phyloP scores from a whole-genome alignment of 2,113 vertebrate species.

The Sinocyclocheilus anophthalmus region DNA sequence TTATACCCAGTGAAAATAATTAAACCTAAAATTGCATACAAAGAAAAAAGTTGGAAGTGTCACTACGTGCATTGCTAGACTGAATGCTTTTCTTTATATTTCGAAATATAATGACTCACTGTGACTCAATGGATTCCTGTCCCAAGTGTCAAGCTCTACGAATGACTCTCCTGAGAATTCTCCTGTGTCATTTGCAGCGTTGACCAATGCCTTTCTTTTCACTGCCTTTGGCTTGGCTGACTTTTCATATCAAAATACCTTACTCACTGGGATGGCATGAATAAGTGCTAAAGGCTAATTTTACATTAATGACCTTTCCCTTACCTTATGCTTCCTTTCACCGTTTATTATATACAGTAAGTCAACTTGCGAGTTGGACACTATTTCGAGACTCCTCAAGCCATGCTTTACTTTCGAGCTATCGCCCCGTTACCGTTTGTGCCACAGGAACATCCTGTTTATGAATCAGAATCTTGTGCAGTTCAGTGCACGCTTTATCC shows the following conservation, averaged over 20 bases:
- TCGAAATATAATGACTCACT: background rate
- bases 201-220: slow-evolving; percentile 9
- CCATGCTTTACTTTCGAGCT: too few relatives aligned
- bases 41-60: background rate
- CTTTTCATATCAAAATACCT: slow-evolving; percentile 5
- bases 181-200: background rate
- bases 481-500: too few relatives aligned
- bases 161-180: background rate
- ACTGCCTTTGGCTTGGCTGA: background rate
- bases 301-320: slow-evolving; percentile 4
- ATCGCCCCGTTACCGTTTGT: too few relatives aligned
- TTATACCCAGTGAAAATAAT: background rate
- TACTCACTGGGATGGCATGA: background rate
- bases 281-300: background rate
- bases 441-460: too few relatives aligned
- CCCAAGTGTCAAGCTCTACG: background rate
- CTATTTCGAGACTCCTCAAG: too few relatives aligned
- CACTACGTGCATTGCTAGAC: background rate
- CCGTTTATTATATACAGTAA: too few relatives aligned
- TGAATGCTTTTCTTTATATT: slow-evolving; percentile 22
- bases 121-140: slow-evolving; percentile 12
- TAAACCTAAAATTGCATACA: background rate
- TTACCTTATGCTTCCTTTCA: too few relatives aligned
- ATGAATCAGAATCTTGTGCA: too few relatives aligned
- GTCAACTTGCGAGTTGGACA: too few relatives aligned